A percentile compares a stretch with the other conserved stretches of the same genome.
These are phyloP conservation scores for Helarctos malayanus DNA, from an alignment of 2,797 vertebrate species.

Conservation along the genomic window DNA sequence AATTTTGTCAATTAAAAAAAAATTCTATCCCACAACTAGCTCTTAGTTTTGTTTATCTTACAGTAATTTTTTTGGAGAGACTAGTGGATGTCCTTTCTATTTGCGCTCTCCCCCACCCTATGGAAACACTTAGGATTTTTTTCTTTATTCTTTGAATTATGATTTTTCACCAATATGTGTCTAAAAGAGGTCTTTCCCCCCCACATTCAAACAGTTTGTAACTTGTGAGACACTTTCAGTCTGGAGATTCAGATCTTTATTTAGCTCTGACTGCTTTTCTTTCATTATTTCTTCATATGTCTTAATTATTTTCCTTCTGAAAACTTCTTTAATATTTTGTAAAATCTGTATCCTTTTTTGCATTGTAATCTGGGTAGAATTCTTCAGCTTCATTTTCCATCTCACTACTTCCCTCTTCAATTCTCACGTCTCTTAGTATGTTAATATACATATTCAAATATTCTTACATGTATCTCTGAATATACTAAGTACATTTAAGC, in stretches of 20 bases:
- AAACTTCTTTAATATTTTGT: not conserved
- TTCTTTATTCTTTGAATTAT: conserved; percentile 26
- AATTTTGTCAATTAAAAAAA: not conserved
- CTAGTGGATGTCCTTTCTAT: not conserved
- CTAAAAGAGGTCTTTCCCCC: not conserved
- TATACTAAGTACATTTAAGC: conserved; percentile 8
- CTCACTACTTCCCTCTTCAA: not conserved
- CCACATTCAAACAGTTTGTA: not conserved
- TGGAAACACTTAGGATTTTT: not conserved
- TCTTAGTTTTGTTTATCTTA: not conserved
- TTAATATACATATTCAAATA: not conserved
- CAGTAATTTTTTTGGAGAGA: not conserved
- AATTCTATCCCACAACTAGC: not conserved
- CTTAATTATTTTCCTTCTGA: not conserved
- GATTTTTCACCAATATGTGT: not conserved
- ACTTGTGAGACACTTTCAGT: not conserved
- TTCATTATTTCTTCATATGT: not conserved
- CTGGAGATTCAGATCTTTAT: conserved; percentile 35
- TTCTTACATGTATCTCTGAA: not conserved
- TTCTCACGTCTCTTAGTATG: not conserved
- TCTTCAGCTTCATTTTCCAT: conserved; percentile 13
- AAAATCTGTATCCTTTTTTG: conserved; percentile 21
- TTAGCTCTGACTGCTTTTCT: conserved; percentile 34
- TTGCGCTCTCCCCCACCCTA: fast-evolving
- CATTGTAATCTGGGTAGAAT: not conserved